These are phyloP conservation scores for Crenichthys baileyi DNA, from an alignment of 2,797 vertebrate genomes.

Conservation along the genomic window DNA sequence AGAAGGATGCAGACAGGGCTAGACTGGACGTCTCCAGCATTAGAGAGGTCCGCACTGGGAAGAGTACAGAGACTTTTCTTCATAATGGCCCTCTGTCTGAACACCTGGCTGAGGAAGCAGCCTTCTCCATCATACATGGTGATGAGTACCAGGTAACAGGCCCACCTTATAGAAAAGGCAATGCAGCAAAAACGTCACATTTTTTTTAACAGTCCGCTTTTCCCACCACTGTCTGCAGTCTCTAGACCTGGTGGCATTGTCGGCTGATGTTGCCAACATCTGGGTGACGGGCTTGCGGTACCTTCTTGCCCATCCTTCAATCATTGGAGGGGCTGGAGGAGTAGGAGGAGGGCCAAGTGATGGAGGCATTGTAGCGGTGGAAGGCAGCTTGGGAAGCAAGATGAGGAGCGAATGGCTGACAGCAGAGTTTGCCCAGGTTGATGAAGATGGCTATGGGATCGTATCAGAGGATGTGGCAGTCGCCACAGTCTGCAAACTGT, in stretches of 20 bases:
- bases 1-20: slow-evolving; percentile 94
- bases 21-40: slow-evolving; percentile 91
- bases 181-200: no score
- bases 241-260: slow-evolving; percentile 94
- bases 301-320: slow-evolving; percentile 91
- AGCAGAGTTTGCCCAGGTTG: slow-evolving; percentile 87
- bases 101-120: slow-evolving; percentile 94
- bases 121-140: slow-evolving; percentile 94
- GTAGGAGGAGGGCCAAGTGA: slow-evolving; percentile 79
- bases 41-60: slow-evolving; percentile 94
- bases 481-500: slow-evolving; percentile 91
- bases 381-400: slow-evolving; percentile 85
- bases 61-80: slow-evolving; percentile 96
- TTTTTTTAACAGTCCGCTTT: not conserved
- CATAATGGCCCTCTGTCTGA: slow-evolving; percentile 91
- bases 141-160: slow-evolving; percentile 87
- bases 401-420: slow-evolving; percentile 91
- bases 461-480: slow-evolving; percentile 92
- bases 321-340: slow-evolving; percentile 80
- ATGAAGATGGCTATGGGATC: slow-evolving; percentile 92
- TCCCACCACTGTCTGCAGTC: slow-evolving; percentile 72
- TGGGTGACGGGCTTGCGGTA: slow-evolving; percentile 97
- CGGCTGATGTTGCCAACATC: slow-evolving; percentile 97
- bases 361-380: slow-evolving; percentile 84
- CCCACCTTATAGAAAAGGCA: not conserved